Base-by-base conservation (phyloP, 1,140 invertebrate genomes). In the Drosophila pseudoananassae region DNA sequence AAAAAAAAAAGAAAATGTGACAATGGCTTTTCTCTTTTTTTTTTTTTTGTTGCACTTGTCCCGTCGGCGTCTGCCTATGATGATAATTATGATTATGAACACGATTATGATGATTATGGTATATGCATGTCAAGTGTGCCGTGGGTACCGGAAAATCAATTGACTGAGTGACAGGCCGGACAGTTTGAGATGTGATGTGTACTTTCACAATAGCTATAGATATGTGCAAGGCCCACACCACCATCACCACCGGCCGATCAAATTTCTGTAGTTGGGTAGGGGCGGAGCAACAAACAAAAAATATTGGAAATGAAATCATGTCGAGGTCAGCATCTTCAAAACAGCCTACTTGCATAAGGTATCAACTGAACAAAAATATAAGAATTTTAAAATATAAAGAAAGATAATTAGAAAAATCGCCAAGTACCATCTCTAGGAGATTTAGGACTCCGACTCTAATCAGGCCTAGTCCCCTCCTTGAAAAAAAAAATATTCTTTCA, bases 91-190 rank as follows among this genome's bases (percentile, higher is more conserved):
- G 43, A 59, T 49, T 29, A 31, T 71, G 58, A 57, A 57, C 65
- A 45, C 9, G 43, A 46, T 45, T 17, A 66, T 65, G 54, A 20
- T 71, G 49, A 53, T 61, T 50, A 71, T 36, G 56, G 59, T 15
- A 52, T 75, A 82, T 87, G 82, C 82, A 87, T 85, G 82, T 82
- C 82, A 87, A 87, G 82, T 88, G 83, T 74, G 59, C 72, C 71
- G 50, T 77, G 74, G 77, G 64, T 66, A 88, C 82, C 82, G 82
- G 82, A 88, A 87, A 87, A 87, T 87, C 82, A 87, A 87, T 87
- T 85, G 78, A 74, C 64, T 73, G 81, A 71, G 81, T 74, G 81
- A 85, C 81, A 80, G 76, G 63, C 63, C 58, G 64, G 50, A 69
- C 54, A 75, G 71, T 65, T 65, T 20, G 2, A 20, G 20, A 20